These are phyloP conservation scores for Paralvinella palmiformis DNA, from an alignment of 1,140 invertebrate species.

Conservation along the genomic window DNA sequence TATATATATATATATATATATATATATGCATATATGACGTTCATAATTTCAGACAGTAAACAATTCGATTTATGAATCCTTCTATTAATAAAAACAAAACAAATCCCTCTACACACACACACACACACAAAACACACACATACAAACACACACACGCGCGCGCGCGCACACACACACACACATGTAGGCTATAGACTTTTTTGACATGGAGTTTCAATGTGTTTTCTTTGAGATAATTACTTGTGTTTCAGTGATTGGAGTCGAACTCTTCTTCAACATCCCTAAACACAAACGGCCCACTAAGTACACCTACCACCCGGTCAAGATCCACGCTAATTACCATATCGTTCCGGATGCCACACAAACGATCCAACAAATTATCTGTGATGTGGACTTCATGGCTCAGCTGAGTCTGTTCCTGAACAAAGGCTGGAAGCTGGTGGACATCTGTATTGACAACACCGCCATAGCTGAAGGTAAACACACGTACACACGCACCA, in stretches of 20 bases:
- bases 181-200: no score
- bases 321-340: conserved; percentile 4
- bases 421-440: conserved; percentile 12
- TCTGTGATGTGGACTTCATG: conserved; percentile 12
- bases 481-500: not conserved
- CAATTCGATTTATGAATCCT: no score
- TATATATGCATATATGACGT: no score
- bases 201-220: not conserved
- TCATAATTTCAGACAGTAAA: no score
- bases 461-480: conserved; percentile 5
- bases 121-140: no score
- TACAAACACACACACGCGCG: no score
- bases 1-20: no score
- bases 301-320: conserved; percentile 11
- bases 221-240: not conserved
- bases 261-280: conserved; percentile 15
- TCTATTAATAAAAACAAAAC: no score
- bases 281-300: not conserved
- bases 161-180: no score
- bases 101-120: no score
- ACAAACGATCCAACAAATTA: conserved; percentile 1
- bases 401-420: conserved; percentile 14
- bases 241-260: conserved; percentile 11
- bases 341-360: conserved; percentile 3
- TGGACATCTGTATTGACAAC: conserved; percentile 15